These are phyloP conservation scores for Oegoconia quadripuncta DNA, from an alignment of 2,888 invertebrate species.

Conservation along the genomic window DNA sequence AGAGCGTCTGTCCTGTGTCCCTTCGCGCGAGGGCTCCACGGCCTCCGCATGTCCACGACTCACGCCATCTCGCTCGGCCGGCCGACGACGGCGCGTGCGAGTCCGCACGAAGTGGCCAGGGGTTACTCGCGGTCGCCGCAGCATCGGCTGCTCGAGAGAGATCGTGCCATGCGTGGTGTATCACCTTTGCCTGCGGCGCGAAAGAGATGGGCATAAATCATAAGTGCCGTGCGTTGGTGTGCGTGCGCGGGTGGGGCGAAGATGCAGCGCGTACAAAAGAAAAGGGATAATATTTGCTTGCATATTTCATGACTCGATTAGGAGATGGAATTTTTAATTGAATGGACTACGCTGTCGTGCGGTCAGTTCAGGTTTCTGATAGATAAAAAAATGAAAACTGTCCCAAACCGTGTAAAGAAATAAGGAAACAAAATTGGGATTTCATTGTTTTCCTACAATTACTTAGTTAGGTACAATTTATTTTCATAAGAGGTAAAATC, in stretches of 20 bases:
- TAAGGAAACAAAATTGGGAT: not conserved
- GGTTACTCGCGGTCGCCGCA: slow-evolving; percentile 78
- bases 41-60: slow-evolving; percentile 70
- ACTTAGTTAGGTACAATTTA: too few relatives aligned
- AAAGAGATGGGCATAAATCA: slow-evolving; percentile 61
- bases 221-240: slow-evolving; percentile 73
- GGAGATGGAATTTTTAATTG: slow-evolving; percentile 79
- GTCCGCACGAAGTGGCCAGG: slow-evolving; percentile 76
- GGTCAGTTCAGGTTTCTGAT: slow-evolving; percentile 67
- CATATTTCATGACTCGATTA: slow-evolving; percentile 80
- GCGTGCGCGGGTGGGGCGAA: slow-evolving; percentile 79
- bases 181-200: slow-evolving; percentile 39
- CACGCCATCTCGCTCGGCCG: slow-evolving; percentile 70
- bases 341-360: slow-evolving; percentile 62
- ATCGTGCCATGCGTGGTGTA: slow-evolving; percentile 44
- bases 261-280: slow-evolving; percentile 77
- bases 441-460: too few relatives aligned
- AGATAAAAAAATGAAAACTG: slow-evolving; percentile 18
- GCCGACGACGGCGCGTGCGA: slow-evolving; percentile 76
- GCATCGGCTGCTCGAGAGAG: slow-evolving; percentile 69
- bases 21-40: slow-evolving; percentile 75
- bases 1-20: slow-evolving; percentile 80
- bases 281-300: slow-evolving; percentile 80
- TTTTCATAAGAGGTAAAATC: too few relatives aligned
- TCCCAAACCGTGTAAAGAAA: not conserved